Conservation (phyloP, 37 sponge, comb jelly and placozoan genomes). For the Ianthella basta region DNA sequence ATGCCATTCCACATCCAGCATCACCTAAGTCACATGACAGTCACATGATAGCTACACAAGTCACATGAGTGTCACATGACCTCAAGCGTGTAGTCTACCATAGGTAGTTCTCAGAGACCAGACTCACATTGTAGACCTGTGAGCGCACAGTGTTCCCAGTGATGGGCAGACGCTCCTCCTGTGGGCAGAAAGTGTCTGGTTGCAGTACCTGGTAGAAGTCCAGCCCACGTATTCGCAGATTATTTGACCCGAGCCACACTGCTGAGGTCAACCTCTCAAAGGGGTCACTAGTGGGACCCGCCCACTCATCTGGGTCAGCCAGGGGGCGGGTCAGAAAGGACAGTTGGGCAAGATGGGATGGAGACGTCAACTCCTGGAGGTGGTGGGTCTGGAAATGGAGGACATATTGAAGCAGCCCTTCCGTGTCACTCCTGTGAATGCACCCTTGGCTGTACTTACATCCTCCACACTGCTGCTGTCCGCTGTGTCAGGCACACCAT, state of each 20-base stretch:
- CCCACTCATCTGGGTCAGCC: no score
- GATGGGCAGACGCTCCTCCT: neutral
- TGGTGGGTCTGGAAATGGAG: no score
- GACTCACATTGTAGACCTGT: neutral
- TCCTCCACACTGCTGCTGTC: neutral
- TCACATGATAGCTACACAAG: no score
- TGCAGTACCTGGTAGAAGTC: constrained; percentile 14
- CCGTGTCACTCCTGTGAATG: neutral
- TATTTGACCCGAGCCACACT: neutral
- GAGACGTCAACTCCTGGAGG: no score
- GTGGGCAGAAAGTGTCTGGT: neutral
- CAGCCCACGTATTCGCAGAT: neutral
- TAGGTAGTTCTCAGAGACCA: neutral
- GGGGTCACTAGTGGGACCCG: no score
- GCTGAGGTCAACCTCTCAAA: neutral
- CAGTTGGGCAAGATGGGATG: no score
- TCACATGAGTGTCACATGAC: no score
- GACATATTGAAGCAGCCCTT: no score
- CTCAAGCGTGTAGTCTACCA: no score
- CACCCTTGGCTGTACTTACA: neutral
- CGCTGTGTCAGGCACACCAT: neutral
- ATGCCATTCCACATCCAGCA: constrained; percentile 14
- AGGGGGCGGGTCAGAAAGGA: no score
- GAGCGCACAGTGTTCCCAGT: constrained; percentile 2
- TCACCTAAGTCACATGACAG: constrained; percentile 14